phyloP scores from a whole-genome alignment of 1,140 invertebrate genomes.

The Drosophila sp. region DNA sequence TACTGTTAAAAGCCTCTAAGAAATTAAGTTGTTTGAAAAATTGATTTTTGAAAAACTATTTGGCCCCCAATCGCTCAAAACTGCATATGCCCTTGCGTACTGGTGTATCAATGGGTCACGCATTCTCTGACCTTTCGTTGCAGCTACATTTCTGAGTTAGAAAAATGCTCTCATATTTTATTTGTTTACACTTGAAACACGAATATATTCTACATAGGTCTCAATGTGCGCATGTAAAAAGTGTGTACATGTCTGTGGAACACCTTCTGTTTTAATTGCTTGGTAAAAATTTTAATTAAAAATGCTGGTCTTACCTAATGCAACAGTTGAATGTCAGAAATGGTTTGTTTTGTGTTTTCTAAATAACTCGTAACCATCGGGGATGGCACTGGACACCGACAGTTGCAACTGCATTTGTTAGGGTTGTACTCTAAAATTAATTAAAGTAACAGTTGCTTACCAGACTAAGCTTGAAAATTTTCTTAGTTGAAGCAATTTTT shows the following conservation, averaged over 20 bases:
- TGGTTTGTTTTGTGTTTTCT: slow-evolving; percentile 47
- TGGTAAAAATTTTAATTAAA: slow-evolving; percentile 56
- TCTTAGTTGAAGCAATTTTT: too few species aligned
- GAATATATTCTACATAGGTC: not conserved
- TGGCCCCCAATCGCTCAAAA: too few species aligned
- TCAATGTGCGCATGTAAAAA: too few species aligned
- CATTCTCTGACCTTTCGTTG: slow-evolving; percentile 22
- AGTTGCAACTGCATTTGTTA: slow-evolving; percentile 37
- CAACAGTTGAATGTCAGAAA: slow-evolving; percentile 40
- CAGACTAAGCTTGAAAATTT: too few species aligned
- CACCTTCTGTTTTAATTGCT: slow-evolving; percentile 35
- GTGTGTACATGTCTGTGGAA: not conserved
- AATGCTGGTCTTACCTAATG: slow-evolving; percentile 38
- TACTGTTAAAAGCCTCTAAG: too few species aligned
- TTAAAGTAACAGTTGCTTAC: too few species aligned
- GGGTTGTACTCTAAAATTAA: slow-evolving; percentile 2
- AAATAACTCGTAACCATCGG: slow-evolving; percentile 54
- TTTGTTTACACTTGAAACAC: slow-evolving; percentile 33
- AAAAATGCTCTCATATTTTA: not conserved
- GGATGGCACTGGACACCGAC: slow-evolving; percentile 48
- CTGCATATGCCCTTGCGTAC: too few species aligned
- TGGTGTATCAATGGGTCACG: slow-evolving; percentile 12
- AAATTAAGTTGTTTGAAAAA: too few species aligned
- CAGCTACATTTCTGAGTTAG: not conserved
- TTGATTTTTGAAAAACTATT: too few species aligned